Percentiles rank a stretch among this genome's conserved stretches.
These are phyloP conservation scores for Brenthis daphne DNA, from an alignment of 2,888 invertebrate genomes.

Conservation along the genomic window DNA sequence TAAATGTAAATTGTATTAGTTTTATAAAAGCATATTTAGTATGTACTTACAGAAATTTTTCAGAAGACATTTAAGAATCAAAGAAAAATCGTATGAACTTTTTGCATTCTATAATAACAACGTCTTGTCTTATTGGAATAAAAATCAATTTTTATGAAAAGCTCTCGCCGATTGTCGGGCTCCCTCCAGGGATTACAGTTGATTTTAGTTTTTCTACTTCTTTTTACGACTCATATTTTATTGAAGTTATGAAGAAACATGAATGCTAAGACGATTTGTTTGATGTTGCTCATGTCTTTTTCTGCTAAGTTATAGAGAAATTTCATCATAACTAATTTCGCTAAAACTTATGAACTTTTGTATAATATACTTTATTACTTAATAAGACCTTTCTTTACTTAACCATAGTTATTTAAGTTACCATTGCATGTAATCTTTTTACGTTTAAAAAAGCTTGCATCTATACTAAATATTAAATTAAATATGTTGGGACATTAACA, in stretches of 20 bases:
- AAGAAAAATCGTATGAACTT: slow-evolving; percentile 15
- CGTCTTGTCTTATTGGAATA: slow-evolving; percentile 21
- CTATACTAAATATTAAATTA: too few species aligned
- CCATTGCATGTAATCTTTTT: too few species aligned
- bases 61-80: slow-evolving; percentile 4
- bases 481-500: too few species aligned
- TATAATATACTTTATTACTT: too few species aligned
- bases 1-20: too few species aligned
- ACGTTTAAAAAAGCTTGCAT: too few species aligned
- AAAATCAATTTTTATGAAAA: slow-evolving; percentile 26
- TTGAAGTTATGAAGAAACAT: slow-evolving; percentile 5
- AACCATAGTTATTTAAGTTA: too few species aligned
- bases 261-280: slow-evolving; percentile 8
- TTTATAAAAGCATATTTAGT: too few species aligned
- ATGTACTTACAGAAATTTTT: not conserved
- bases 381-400: too few species aligned
- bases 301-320: too few species aligned
- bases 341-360: too few species aligned
- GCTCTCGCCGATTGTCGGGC: slow-evolving; percentile 23
- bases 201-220: slow-evolving; percentile 21
- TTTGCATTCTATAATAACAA: slow-evolving; percentile 23
- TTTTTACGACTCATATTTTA: slow-evolving; percentile 17
- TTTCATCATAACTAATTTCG: too few species aligned
- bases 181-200: slow-evolving; percentile 17
- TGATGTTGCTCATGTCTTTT: not conserved